Percentiles rank a stretch among this genome's conserved stretches.
Conservation (phyloP, 2,797 vertebrate species). For the Esox lucius region DNA sequence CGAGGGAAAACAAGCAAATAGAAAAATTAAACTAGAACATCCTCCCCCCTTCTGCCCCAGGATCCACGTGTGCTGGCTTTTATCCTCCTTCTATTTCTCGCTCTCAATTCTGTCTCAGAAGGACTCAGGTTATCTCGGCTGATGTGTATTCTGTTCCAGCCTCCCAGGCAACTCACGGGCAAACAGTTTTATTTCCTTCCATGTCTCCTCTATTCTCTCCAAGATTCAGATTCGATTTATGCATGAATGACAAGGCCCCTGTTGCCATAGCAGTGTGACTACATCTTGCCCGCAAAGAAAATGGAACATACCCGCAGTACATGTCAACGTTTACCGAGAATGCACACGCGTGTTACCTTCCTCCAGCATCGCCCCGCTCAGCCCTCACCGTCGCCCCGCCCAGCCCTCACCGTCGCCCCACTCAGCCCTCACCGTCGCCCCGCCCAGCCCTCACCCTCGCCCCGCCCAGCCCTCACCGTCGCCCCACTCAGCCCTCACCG, state of each 20-base stretch:
- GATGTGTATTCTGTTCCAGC: neutral
- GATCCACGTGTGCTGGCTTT: neutral
- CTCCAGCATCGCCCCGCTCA: neutral
- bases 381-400: neutral
- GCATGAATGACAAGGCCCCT: too few species aligned
- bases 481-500: neutral
- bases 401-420: neutral
- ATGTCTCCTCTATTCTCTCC: neutral
- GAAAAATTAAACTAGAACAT: constrained; percentile 45
- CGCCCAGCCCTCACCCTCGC: neutral
- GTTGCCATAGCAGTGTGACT: too few species aligned
- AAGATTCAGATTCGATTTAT: too few species aligned
- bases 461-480: neutral
- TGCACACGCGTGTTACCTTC: neutral
- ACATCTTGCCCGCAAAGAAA: too few species aligned
- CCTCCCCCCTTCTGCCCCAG: constrained; percentile 4
- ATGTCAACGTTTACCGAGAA: too few species aligned
- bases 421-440: neutral
- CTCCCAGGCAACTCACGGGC: neutral
- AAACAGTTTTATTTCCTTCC: neutral
- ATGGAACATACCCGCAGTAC: too few species aligned
- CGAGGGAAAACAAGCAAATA: constrained; percentile 37
- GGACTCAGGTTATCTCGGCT: neutral
- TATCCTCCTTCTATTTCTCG: neutral
- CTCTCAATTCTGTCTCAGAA: neutral